Evolutionary conservation across 1,140 invertebrate species (phyloP).

Genomic region (Schmidtea mediterranea): DNA sequence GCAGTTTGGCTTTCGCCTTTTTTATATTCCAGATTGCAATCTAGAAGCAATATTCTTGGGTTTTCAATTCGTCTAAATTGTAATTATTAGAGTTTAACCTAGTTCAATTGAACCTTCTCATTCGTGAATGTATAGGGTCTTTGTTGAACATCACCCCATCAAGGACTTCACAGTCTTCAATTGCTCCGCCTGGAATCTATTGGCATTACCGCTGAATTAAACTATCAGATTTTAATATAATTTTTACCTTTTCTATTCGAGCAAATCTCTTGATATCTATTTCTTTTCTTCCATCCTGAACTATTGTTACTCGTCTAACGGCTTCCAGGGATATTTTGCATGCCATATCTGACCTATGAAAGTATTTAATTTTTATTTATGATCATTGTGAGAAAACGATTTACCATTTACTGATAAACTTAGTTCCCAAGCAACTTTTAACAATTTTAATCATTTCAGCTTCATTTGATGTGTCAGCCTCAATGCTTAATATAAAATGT

Average conservation of each 20-base stretch:
- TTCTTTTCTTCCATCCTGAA: slow-evolving; percentile 63
- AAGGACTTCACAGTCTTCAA: slow-evolving; percentile 73
- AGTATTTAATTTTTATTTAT: too few species aligned
- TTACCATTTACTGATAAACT: slow-evolving; percentile 68
- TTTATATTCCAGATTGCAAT: slow-evolving; percentile 89
- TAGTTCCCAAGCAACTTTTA: slow-evolving; percentile 81
- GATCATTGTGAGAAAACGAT: too few species aligned
- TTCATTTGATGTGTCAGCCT: slow-evolving; percentile 55
- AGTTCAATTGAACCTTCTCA: too few species aligned
- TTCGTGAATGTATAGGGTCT: slow-evolving; percentile 88
- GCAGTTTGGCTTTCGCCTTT: slow-evolving; percentile 64
- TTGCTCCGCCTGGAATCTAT: slow-evolving; percentile 64
- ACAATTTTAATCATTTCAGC: slow-evolving; percentile 54
- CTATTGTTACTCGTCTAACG: slow-evolving; percentile 58
- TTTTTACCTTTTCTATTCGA: slow-evolving; percentile 45
- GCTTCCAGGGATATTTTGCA: slow-evolving; percentile 81
- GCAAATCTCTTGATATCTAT: slow-evolving; percentile 96
- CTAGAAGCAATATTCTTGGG: slow-evolving; percentile 69
- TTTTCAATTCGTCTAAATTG: slow-evolving; percentile 52
- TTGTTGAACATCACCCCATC: slow-evolving; percentile 93
- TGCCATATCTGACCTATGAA: slow-evolving; percentile 19
- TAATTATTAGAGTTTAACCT: too few species aligned
- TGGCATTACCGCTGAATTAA: too few species aligned
- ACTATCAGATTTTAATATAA: too few species aligned
- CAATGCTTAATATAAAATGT: slow-evolving; percentile 24